Evolutionary conservation across 2,888 invertebrate species (phyloP).

Genomic region (Lepas anatifera): DNA sequence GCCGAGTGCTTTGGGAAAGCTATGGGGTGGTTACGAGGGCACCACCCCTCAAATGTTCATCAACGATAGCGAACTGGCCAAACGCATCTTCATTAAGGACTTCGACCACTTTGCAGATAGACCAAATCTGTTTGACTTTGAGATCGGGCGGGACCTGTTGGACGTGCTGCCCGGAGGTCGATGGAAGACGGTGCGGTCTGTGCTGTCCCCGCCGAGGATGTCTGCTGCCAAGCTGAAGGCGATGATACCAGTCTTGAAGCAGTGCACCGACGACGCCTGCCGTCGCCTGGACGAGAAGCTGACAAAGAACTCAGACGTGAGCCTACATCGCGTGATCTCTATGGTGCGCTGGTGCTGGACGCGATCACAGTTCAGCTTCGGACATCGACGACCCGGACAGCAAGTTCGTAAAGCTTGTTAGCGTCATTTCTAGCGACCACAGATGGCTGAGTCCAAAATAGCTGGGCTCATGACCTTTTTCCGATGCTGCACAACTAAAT

Average conservation of each 20-base stretch:
- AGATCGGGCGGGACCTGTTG: background rate
- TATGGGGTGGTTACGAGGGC: background rate
- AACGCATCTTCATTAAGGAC: background rate
- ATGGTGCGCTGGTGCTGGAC: background rate
- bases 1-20: background rate
- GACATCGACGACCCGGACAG: background rate
- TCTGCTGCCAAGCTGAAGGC: background rate
- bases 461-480: background rate
- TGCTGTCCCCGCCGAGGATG: background rate
- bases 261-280: background rate
- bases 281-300: background rate
- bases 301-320: background rate
- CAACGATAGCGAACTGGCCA: background rate
- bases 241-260: background rate
- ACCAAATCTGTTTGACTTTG: background rate
- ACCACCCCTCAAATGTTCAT: background rate
- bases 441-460: background rate
- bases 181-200: background rate
- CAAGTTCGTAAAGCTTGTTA: background rate
- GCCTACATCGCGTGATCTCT: background rate
- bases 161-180: background rate
- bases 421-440: background rate
- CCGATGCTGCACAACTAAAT: background rate
- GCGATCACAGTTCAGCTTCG: background rate
- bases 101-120: background rate